These are phyloP conservation scores for Passer montanus DNA, from an alignment of 2,113 vertebrate genomes.

Conservation along the genomic window DNA sequence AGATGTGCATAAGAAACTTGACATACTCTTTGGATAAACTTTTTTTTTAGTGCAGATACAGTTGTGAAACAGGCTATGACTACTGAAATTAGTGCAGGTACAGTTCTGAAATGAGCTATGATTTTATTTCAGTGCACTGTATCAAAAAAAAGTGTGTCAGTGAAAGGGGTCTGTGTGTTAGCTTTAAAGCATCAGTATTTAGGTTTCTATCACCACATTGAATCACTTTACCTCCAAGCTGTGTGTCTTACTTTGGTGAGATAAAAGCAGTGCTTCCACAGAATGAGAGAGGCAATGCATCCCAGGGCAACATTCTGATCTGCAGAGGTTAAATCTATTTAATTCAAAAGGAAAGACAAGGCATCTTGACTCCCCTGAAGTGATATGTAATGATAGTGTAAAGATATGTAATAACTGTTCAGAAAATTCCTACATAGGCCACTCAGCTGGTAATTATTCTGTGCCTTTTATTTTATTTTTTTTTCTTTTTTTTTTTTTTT, in stretches of 20 bases:
- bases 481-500: background rate
- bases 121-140: background rate
- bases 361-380: background rate
- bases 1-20: background rate
- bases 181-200: background rate
- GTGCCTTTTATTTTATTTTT: background rate
- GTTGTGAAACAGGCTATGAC: background rate
- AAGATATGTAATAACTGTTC: background rate
- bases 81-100: background rate
- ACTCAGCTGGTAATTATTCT: background rate
- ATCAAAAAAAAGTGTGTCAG: background rate
- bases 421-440: background rate
- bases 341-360: background rate
- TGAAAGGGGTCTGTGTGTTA: background rate
- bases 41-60: background rate
- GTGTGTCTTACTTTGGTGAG: background rate
- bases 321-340: background rate
- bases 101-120: background rate
- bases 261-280: background rate
- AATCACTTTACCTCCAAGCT: background rate
- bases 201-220: background rate
- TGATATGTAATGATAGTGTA: background rate
- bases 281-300: background rate
- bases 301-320: background rate
- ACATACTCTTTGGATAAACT: background rate